A percentile compares a stretch with the other conserved stretches of the same genome.
Evolutionary conservation across 2,113 vertebrate genomes (phyloP).

Genomic region (Gopherus flavomarginatus): DNA sequence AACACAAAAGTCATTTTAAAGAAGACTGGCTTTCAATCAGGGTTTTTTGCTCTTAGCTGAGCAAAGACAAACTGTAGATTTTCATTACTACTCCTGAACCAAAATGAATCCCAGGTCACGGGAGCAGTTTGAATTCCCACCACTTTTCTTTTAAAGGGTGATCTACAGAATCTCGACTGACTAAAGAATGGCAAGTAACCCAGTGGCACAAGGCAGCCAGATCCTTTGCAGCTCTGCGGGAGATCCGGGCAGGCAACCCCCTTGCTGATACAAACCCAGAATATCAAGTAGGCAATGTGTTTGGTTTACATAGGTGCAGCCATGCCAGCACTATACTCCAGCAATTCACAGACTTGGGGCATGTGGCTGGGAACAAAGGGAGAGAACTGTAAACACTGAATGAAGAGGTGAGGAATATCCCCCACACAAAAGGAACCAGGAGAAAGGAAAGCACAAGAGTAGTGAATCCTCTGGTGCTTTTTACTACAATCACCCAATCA

Average conservation of each 20-base stretch:
- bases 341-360: not conserved
- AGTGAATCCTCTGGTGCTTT: not conserved
- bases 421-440: slow-evolving; percentile 13
- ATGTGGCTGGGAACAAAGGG: not conserved
- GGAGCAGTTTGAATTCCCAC: not conserved
- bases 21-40: not conserved
- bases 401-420: not conserved
- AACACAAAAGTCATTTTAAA: not conserved
- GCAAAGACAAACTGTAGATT: slow-evolving; percentile 19
- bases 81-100: not conserved
- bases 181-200: not conserved
- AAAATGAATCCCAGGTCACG: not conserved
- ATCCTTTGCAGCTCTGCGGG: not conserved
- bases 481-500: not conserved
- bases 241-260: not conserved
- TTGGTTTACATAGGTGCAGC: not conserved
- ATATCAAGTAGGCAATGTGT: not conserved
- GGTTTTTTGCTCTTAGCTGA: not conserved
- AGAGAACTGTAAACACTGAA: not conserved
- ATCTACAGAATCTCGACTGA: not conserved
- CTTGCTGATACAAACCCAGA: not conserved
- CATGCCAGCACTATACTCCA: not conserved
- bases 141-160: not conserved
- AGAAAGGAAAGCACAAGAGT: not conserved
- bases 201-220: not conserved